Percentiles rank a stretch among this genome's conserved stretches.
These are phyloP conservation scores for Vulpes lagopus DNA, from an alignment of 2,113 vertebrate genomes.

Conservation along the genomic window DNA sequence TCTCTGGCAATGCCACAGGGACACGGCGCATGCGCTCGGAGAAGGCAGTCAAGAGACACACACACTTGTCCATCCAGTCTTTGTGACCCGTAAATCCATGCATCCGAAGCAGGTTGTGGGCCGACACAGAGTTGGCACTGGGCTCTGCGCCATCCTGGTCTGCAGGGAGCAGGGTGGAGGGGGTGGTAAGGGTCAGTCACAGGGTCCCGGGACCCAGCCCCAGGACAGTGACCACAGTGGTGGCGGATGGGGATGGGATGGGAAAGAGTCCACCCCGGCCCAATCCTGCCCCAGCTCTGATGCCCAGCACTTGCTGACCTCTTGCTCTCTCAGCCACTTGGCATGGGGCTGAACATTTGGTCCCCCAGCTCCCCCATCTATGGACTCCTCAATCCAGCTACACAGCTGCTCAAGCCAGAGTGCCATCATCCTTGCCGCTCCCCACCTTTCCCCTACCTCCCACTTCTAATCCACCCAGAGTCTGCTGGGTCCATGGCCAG, in stretches of 20 bases:
- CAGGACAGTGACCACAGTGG: neutral
- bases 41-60: slow-evolving; percentile 92
- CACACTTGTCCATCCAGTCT: slow-evolving; percentile 92
- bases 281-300: neutral
- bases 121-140: slow-evolving; percentile 92
- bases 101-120: slow-evolving; percentile 93
- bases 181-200: neutral
- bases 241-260: no score
- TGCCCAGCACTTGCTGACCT: neutral
- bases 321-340: neutral
- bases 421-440: neutral
- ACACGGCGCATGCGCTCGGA: slow-evolving; percentile 91
- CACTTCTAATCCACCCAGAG: neutral
- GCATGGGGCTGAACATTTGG: no score
- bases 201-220: neutral
- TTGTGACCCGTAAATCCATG: slow-evolving; percentile 90
- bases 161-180: slow-evolving; percentile 65
- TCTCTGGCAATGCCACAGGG: slow-evolving; percentile 93
- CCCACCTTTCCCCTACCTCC: neutral
- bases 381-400: neutral
- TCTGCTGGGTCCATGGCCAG: neutral
- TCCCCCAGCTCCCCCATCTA: neutral
- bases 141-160: slow-evolving; percentile 97
- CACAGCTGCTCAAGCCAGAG: neutral
- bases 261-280: neutral